These are phyloP conservation scores for Campopleginae sp. DNA, from an alignment of 2,888 invertebrate genomes.

Conservation along the genomic window DNA sequence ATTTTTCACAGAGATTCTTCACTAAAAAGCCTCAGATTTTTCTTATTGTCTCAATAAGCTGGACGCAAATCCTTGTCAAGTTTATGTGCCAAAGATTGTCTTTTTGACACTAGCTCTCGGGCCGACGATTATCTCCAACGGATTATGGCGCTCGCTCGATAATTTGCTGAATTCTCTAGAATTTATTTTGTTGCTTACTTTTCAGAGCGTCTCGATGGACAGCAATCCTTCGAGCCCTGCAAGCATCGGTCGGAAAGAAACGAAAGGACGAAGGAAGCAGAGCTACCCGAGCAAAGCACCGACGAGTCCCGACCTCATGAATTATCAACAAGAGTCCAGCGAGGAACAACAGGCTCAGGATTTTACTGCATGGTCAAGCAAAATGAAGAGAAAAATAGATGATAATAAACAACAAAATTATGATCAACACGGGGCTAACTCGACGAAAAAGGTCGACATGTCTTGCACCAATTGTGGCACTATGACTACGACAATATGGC, in stretches of 20 bases:
- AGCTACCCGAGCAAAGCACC: slow-evolving; percentile 90
- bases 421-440: slow-evolving; percentile 79
- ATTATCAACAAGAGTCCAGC: slow-evolving; percentile 79
- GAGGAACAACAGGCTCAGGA: slow-evolving; percentile 83
- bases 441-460: slow-evolving; percentile 88
- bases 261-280: slow-evolving; percentile 91
- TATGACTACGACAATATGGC: slow-evolving; percentile 98
- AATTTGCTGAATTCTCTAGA: neutral
- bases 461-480: slow-evolving; percentile 98
- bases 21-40: slow-evolving; percentile 14
- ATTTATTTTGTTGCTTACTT: slow-evolving; percentile 40
- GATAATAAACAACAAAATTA: slow-evolving; percentile 70
- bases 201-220: slow-evolving; percentile 81
- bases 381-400: slow-evolving; percentile 75
- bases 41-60: neutral
- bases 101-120: slow-evolving; percentile 10
- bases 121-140: neutral
- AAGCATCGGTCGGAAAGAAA: slow-evolving; percentile 85
- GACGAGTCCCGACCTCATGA: slow-evolving; percentile 80
- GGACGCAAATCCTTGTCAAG: neutral
- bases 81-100: slow-evolving; percentile 1
- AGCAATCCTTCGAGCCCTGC: slow-evolving; percentile 83
- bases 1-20: neutral
- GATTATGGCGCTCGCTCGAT: neutral
- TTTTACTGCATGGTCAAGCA: slow-evolving; percentile 82